Percentiles rank a stretch among this genome's conserved stretches.
phyloP scores from a whole-genome alignment of 2,797 vertebrate genomes.

The Chelonia mydas region DNA sequence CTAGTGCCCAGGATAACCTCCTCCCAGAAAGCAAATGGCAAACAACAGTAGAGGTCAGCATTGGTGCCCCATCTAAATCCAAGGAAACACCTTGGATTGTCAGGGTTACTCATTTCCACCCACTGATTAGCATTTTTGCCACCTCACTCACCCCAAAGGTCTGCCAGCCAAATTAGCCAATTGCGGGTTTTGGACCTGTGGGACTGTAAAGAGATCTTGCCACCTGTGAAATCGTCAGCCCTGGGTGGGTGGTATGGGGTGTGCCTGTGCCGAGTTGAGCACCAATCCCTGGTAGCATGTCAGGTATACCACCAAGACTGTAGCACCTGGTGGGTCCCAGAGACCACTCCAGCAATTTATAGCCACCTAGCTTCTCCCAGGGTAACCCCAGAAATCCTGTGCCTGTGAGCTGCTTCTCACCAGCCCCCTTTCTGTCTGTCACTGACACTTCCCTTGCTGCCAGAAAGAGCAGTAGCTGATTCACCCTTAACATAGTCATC shows the following conservation, averaged over 20 bases:
- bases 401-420: background rate
- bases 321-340: background rate
- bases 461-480: background rate
- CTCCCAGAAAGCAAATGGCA: background rate
- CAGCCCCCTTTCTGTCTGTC: accelerated
- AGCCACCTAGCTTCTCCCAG: background rate
- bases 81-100: background rate
- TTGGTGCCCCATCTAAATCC: background rate
- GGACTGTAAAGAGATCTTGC: background rate
- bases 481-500: accelerated
- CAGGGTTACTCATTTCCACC: background rate
- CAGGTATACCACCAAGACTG: background rate
- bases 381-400: background rate
- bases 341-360: background rate
- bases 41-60: background rate
- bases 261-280: too few species aligned
- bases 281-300: background rate
- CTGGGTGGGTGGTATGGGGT: background rate
- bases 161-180: background rate
- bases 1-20: background rate
- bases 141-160: background rate
- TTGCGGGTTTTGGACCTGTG: background rate
- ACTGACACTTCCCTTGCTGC: background rate
- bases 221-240: accelerated
- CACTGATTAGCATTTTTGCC: background rate